These are phyloP conservation scores for Bubo blakistoni DNA, from an alignment of 2,113 vertebrate species.

Conservation along the genomic window DNA sequence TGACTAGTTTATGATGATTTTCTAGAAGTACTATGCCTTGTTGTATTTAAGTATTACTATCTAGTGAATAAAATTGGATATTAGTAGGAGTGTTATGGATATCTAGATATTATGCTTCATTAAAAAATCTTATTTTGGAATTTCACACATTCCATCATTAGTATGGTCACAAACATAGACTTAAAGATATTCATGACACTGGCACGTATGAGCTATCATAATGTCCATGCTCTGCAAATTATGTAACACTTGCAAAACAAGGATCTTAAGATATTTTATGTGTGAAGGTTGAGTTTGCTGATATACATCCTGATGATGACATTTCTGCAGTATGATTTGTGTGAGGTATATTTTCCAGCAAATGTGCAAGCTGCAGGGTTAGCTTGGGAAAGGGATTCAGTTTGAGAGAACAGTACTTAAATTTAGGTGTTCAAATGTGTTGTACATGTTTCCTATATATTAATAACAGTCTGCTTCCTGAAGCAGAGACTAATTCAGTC, in stretches of 20 bases:
- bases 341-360: background rate
- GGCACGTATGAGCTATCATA: background rate
- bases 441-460: background rate
- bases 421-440: background rate
- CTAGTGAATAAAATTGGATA: background rate
- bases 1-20: background rate
- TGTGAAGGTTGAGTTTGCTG: background rate
- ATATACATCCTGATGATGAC: background rate
- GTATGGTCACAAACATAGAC: background rate
- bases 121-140: background rate
- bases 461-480: background rate
- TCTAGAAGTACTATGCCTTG: background rate
- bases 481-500: background rate
- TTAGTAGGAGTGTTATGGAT: background rate
- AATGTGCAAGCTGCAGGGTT: background rate
- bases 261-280: background rate
- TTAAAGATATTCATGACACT: background rate
- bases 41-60: background rate
- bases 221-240: background rate
- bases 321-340: background rate
- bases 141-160: background rate
- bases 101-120: fast-evolving
- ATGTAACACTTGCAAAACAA: background rate
- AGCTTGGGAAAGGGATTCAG: background rate
- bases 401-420: background rate